Base-by-base conservation (phyloP, 2,888 invertebrate species). In the Syritta pipiens region DNA sequence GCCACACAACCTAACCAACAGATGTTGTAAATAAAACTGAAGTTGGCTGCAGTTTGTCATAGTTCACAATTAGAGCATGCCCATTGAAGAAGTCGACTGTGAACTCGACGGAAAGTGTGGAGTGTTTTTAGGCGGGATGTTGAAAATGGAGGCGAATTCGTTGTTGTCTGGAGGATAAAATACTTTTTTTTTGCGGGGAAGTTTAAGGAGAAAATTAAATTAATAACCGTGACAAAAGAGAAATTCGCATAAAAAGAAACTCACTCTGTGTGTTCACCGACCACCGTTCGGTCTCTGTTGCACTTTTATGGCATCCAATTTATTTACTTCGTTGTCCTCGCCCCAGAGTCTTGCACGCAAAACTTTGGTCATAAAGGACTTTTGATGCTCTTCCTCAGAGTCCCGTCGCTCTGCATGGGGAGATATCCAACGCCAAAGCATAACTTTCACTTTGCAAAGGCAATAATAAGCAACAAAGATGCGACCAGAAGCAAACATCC, bases 1-100 rank as follows among this genome's bases (percentile, higher is more conserved):
- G 51, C 63, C 46, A 24, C 57, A 40, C 49, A n/a, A 30, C 5
- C 24, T 2, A 4, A 30, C 77, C 65, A 72, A 72, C 77, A 72
- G 65, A 65, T 65, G 67, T 32, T 75, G 62, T 75, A 81, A 81
- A 81, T 68, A 81, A 74, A 69, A 46, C 46, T 75, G 81, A 81
- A 81, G 81, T 81, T 75, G 32, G 51, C 10, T 57, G 26, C n/a
- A 12, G 26, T 72, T 65, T 9, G 0, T 35, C 4, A 10, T 4
- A 3, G 9, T 69, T 24, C 10, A 40, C 44, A n/a, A n/a, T n/a
- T n/a, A 37, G 71, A 32, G 53, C 71, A 71, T 71, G 71, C 26
- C 10, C 71, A 22, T 7, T 48, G 22, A 28, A 14, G 6, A 26
- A 7, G 12, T 28, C 17, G 17, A 53, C 12, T 19, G 37, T 10